These are phyloP conservation scores for Rhingia rostrata DNA, from an alignment of 2,888 invertebrate genomes.

Conservation along the genomic window DNA sequence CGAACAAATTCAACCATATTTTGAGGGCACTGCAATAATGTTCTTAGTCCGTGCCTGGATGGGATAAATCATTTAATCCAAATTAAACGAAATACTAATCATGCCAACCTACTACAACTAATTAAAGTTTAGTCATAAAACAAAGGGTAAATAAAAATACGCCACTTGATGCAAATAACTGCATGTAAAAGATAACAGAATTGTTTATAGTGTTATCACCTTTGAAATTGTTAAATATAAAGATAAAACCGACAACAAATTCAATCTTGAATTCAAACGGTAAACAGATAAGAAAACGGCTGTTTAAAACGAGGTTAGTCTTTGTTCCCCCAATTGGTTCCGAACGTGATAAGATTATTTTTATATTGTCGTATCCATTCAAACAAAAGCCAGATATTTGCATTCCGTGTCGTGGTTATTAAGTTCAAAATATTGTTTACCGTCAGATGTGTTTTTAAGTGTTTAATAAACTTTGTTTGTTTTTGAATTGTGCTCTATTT, in stretches of 20 bases:
- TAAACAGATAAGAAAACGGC: conserved; percentile 18
- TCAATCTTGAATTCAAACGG: background rate
- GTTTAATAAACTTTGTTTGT: background rate
- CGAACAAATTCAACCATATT: too few species aligned
- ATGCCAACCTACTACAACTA: background rate
- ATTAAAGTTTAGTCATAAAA: background rate
- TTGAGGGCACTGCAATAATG: too few species aligned
- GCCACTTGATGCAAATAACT: background rate
- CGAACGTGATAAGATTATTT: conserved; percentile 21
- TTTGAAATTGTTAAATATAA: background rate
- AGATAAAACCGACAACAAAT: conserved; percentile 22
- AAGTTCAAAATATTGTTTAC: background rate
- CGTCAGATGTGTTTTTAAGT: conserved; percentile 14
- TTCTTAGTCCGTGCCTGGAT: too few species aligned
- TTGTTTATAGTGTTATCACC: conserved; percentile 9
- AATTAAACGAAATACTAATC: too few species aligned
- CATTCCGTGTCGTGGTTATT: conserved; percentile 10
- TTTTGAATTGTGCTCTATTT: background rate
- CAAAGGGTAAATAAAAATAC: background rate
- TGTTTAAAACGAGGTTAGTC: conserved; percentile 4
- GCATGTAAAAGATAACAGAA: conserved; percentile 2
- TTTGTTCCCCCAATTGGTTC: background rate
- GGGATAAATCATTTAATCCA: too few species aligned
- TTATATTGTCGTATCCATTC: background rate
- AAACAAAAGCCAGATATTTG: conserved; percentile 21